These are phyloP conservation scores for Parazoanthus swiftii DNA, from an alignment of 92 coral and sea anemone genomes.

Conservation along the genomic window DNA sequence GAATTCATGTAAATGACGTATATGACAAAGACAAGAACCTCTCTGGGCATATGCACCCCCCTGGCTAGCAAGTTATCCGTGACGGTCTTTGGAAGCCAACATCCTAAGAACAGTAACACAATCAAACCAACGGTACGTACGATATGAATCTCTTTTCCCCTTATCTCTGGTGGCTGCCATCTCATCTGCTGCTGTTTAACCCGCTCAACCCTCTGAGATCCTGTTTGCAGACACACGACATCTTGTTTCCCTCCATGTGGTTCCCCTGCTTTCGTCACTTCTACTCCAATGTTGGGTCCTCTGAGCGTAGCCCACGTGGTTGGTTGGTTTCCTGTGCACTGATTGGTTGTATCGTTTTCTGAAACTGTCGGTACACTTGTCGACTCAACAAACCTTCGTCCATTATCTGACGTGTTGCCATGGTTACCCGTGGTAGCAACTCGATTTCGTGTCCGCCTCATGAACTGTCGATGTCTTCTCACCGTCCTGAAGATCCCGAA, in stretches of 20 bases:
- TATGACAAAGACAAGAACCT: constrained; percentile 48
- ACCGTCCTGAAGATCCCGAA: constrained; percentile 44
- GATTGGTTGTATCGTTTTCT: background rate
- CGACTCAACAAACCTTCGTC: background rate
- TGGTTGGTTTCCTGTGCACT: background rate
- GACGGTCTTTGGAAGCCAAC: constrained; percentile 57
- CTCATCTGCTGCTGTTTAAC: background rate
- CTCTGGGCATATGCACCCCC: constrained; percentile 46
- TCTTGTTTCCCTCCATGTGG: background rate
- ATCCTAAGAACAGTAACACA: constrained; percentile 50
- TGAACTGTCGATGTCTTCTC: constrained; percentile 48
- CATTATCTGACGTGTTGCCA: background rate
- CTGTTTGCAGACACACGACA: background rate
- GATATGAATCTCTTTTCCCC: constrained; percentile 56
- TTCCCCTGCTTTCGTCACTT: background rate
- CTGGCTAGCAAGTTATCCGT: constrained; percentile 47
- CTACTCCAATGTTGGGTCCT: background rate
- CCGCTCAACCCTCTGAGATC: background rate
- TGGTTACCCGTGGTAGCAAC: background rate
- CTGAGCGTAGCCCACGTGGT: background rate
- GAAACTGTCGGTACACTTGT: background rate
- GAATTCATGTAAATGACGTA: constrained; percentile 55
- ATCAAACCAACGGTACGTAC: constrained; percentile 53
- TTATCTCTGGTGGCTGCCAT: constrained; percentile 11
- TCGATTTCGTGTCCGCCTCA: constrained; percentile 24